Evolutionary conservation across 2,888 invertebrate genomes (phyloP), one percentile per base, ranked within the genome.

Genomic region (Stomorhina lunata): DNA sequence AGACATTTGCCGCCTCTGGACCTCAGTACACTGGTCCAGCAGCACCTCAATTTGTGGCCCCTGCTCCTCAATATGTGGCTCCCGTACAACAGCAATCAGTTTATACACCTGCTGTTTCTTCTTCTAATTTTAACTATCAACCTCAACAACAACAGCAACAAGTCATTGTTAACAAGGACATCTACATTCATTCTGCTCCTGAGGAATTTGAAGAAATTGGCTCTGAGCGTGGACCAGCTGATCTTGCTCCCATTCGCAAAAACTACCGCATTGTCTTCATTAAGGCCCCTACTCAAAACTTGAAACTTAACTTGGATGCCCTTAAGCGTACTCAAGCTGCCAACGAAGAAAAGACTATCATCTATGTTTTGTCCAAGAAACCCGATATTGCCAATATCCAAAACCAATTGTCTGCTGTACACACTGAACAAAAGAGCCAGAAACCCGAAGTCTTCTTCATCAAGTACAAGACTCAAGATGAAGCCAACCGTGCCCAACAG

Each of bases 331-430:
- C 88, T 61, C 88, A 90, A 81, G 85, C 88, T 34, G 84, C 87
- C 57, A 90, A 88, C 37, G 91, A 91, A 86, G 91, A 91, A 78
- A 91, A 90, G 85, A 91, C 91, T 17, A 88, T 91, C 69, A 91
- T 91, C 78, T 91, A 91, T 81, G 91, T 91, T 29, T 86, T 90
- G 63, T 87, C 89, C 50, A 91, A 91, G 86, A 91, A 91, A 83
- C 87, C 89, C 55, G 90, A 91, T 22, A 80, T 88, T 10, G 73
- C 85, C 27, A 89, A 88, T 20, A 86, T 90, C 63, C 90, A 90
- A 66, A 94, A 95, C 83, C 96, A 96, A 4, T 94, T 95, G 40
- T 94, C 94, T 73, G 95, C 86, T 20, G 86, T 79, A 7, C 89
- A 88, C 80, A 83, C 79, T 68, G 88, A 87, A 59, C 87, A 86